phyloP scores from a whole-genome alignment of 2,113 vertebrate genomes.

The Vidua macroura region DNA sequence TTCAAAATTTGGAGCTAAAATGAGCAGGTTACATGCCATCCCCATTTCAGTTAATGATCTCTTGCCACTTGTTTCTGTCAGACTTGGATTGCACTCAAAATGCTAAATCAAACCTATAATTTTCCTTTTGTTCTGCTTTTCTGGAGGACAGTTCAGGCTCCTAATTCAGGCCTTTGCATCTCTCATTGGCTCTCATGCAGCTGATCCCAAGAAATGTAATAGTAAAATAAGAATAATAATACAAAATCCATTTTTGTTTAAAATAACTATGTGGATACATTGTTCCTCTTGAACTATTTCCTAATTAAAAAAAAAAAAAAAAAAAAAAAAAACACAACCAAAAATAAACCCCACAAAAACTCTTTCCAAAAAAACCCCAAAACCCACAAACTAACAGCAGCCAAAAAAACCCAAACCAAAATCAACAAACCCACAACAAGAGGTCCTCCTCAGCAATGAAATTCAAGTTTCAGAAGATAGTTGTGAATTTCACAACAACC shows the following conservation, averaged over 20 bases:
- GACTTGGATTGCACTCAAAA: background rate
- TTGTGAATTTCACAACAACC: background rate
- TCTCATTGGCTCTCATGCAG: fast-evolving
- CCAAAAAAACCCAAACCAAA: background rate
- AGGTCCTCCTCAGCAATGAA: background rate
- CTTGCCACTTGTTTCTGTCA: background rate
- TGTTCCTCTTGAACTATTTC: background rate
- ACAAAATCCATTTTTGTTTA: background rate
- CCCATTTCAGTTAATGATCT: background rate
- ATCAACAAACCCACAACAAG: background rate
- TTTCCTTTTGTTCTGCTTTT: background rate
- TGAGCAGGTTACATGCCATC: background rate
- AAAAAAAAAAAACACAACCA: too few species aligned
- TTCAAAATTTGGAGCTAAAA: background rate
- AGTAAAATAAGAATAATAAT: background rate
- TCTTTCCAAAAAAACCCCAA: background rate
- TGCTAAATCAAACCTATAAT: background rate
- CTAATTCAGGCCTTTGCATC: background rate
- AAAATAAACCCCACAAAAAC: background rate
- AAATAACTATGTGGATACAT: background rate
- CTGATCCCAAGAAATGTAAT: background rate
- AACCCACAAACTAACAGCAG: background rate
- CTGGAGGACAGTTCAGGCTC: background rate
- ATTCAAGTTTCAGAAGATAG: background rate
- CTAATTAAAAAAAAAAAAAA: background rate